phyloP scores from a whole-genome alignment of 2,888 invertebrate species.

The Criorhina ranunculi region DNA sequence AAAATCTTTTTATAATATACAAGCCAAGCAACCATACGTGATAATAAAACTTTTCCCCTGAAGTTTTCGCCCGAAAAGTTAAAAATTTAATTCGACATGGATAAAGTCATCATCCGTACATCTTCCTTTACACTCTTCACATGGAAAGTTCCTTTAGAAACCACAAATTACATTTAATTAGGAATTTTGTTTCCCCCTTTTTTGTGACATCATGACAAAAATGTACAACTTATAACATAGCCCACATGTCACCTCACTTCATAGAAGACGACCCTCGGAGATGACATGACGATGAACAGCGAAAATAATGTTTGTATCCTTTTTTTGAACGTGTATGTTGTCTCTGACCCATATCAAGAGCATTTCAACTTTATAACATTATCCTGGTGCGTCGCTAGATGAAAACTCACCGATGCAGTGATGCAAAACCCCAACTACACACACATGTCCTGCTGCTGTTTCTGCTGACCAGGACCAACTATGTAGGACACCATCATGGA shows the following conservation, averaged over 20 bases:
- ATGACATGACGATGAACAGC: neutral
- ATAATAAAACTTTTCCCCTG: slow-evolving; percentile 56
- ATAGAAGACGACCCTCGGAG: slow-evolving; percentile 38
- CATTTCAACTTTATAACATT: slow-evolving; percentile 71
- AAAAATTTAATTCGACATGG: slow-evolving; percentile 29
- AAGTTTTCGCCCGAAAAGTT: slow-evolving; percentile 12
- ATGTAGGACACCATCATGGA: slow-evolving; percentile 13
- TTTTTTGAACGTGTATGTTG: neutral
- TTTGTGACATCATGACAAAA: slow-evolving; percentile 8
- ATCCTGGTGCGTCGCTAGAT: slow-evolving; percentile 68
- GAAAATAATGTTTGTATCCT: slow-evolving; percentile 16
- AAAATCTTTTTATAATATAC: slow-evolving; percentile 4
- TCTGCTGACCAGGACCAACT: slow-evolving; percentile 41
- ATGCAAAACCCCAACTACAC: slow-evolving; percentile 47
- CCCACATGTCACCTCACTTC: slow-evolving; percentile 68
- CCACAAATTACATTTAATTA: slow-evolving; percentile 72
- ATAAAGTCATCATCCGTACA: slow-evolving; percentile 46
- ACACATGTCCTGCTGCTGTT: slow-evolving; percentile 21
- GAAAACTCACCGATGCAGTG: slow-evolving; percentile 70
- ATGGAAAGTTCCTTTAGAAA: slow-evolving; percentile 23
- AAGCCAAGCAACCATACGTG: slow-evolving; percentile 43
- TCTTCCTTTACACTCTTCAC: neutral
- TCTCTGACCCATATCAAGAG: slow-evolving; percentile 51
- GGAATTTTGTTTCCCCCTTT: slow-evolving; percentile 50
- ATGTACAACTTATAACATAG: slow-evolving; percentile 49